Conservation (phyloP, 2,888 invertebrate genomes). For the Limulus polyphemus region DNA sequence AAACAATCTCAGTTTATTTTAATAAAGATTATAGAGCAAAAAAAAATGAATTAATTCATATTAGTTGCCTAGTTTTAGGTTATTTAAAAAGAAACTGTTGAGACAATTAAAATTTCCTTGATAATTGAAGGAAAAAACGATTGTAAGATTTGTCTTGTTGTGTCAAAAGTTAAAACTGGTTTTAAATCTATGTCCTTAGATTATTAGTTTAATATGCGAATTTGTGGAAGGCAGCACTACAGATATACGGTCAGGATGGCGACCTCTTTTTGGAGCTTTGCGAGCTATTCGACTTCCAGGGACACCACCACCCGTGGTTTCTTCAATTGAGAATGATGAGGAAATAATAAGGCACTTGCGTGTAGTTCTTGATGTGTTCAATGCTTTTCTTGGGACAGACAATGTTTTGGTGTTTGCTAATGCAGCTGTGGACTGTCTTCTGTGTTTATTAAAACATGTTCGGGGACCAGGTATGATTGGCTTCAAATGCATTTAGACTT, state of each 20-base stretch:
- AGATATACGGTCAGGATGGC: slow-evolving; percentile 91
- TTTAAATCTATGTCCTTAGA: slow-evolving; percentile 41
- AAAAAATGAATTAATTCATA: too few relatives aligned
- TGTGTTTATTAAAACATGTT: slow-evolving; percentile 66
- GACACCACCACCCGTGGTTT: neutral
- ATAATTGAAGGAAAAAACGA: neutral
- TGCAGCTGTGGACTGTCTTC: slow-evolving; percentile 82
- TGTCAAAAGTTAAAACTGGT: neutral
- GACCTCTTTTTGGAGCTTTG: slow-evolving; percentile 84
- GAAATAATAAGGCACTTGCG: slow-evolving; percentile 29
- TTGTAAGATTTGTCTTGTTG: slow-evolving; percentile 1
- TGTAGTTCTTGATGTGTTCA: slow-evolving; percentile 65
- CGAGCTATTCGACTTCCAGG: slow-evolving; percentile 55
- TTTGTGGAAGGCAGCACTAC: slow-evolving; percentile 87
- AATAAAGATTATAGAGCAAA: too few relatives aligned
- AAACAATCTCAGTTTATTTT: too few relatives aligned
- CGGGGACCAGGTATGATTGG: slow-evolving; percentile 49
- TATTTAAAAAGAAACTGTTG: too few relatives aligned
- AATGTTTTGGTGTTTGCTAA: slow-evolving; percentile 87
- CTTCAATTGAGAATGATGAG: slow-evolving; percentile 6
- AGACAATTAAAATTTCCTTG: too few relatives aligned
- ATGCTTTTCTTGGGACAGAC: slow-evolving; percentile 82
- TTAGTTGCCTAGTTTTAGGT: too few relatives aligned
- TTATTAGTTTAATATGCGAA: slow-evolving; percentile 87
- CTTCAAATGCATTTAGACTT: neutral